Percentiles rank a stretch among this genome's conserved stretches.
Evolutionary conservation across 2,113 vertebrate species (phyloP).

Genomic region (Scomber colias): DNA sequence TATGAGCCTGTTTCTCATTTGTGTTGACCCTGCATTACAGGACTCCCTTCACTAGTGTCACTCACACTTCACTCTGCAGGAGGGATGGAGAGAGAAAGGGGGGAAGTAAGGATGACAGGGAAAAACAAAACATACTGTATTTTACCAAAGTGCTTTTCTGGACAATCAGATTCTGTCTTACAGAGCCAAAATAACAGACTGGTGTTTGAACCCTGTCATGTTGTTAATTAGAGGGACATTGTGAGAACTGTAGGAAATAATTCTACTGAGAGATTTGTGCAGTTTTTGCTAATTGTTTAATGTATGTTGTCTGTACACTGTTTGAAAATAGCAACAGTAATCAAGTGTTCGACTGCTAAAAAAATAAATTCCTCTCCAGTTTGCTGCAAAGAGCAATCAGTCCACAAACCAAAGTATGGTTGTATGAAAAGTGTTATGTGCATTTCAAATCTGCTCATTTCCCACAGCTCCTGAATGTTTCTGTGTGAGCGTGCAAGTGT

Average conservation of each 20-base stretch:
- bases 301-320: conserved; percentile 19
- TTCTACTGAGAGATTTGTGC: conserved; percentile 31
- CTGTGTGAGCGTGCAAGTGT: conserved; percentile 54
- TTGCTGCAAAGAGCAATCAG: conserved; percentile 36
- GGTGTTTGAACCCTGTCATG: conserved; percentile 37
- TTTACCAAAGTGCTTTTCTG: not conserved
- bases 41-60: conserved; percentile 62
- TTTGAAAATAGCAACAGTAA: conserved; percentile 53
- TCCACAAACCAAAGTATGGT: conserved; percentile 22
- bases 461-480: conserved; percentile 37
- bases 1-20: conserved; percentile 78
- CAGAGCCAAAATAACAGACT: conserved; percentile 12
- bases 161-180: conserved; percentile 3
- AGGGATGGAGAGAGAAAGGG: conserved; percentile 5
- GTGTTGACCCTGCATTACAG: conserved; percentile 66
- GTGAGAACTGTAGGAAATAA: conserved; percentile 18
- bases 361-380: conserved; percentile 43
- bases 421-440: conserved; percentile 25
- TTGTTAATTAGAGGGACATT: conserved; percentile 53
- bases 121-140: not conserved
- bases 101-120: not conserved
- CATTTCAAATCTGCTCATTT: conserved; percentile 37
- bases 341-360: conserved; percentile 47
- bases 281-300: conserved; percentile 35
- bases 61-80: conserved; percentile 44